phyloP scores from a whole-genome alignment of 2,888 invertebrate species.

The Glyphotaelius pellucidus region DNA sequence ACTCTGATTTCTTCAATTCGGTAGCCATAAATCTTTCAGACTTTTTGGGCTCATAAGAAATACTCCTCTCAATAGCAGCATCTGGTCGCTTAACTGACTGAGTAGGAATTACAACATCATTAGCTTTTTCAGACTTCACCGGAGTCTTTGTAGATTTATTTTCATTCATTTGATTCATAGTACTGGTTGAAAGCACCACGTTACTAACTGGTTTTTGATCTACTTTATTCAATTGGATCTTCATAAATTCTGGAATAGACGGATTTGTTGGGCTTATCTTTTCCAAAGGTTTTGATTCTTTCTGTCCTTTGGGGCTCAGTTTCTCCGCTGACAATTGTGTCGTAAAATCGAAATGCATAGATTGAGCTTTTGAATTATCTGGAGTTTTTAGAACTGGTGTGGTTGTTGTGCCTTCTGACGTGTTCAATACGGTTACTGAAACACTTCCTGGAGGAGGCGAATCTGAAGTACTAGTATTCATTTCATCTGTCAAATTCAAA shows the following conservation, averaged over 20 bases:
- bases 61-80: conserved; percentile 59
- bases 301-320: conserved; percentile 51
- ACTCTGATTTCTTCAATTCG: conserved; percentile 61
- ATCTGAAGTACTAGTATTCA: conserved; percentile 25
- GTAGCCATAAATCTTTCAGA: conserved; percentile 54
- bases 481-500: conserved; percentile 48
- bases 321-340: conserved; percentile 45
- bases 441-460: conserved; percentile 39
- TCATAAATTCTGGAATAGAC: conserved; percentile 82
- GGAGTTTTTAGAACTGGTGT: conserved; percentile 52
- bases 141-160: conserved; percentile 51
- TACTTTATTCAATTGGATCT: conserved; percentile 84
- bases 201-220: conserved; percentile 81
- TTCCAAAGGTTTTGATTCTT: conserved; percentile 71
- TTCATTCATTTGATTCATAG: conserved; percentile 74
- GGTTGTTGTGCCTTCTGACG: conserved; percentile 41
- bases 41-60: conserved; percentile 62
- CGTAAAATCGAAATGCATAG: conserved; percentile 56
- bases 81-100: conserved; percentile 47
- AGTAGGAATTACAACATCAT: neutral
- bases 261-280: conserved; percentile 69
- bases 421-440: conserved; percentile 61
- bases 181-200: conserved; percentile 81
- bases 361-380: conserved; percentile 48
- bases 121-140: conserved; percentile 54